Evolutionary conservation across 2,888 invertebrate genomes (phyloP).

Genomic region (Philopedon plagiatum): DNA sequence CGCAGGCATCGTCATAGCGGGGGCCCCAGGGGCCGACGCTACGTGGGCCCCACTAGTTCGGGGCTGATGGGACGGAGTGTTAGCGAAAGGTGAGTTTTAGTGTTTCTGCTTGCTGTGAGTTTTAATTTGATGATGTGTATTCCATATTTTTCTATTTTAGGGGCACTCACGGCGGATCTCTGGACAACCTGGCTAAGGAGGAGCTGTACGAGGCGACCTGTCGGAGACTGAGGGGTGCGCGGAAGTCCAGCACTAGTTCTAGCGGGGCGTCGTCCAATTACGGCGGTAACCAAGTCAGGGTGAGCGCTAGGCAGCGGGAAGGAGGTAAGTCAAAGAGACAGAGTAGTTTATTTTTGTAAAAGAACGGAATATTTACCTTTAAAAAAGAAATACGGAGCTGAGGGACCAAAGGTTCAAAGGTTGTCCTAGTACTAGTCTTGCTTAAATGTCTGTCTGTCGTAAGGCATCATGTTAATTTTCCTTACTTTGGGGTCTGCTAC

Average conservation of each 20-base stretch:
- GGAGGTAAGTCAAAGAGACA: slow-evolving; percentile 70
- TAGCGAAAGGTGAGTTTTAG: slow-evolving; percentile 61
- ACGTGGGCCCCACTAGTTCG: slow-evolving; percentile 60
- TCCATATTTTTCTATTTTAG: slow-evolving; percentile 54
- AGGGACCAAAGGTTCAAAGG: no score
- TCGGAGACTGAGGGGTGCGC: slow-evolving; percentile 54
- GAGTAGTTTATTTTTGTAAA: no score
- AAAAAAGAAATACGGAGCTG: no score
- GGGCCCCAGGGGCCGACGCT: slow-evolving; percentile 64
- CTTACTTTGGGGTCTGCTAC: no score
- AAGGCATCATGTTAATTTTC: no score
- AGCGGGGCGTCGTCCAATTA: slow-evolving; percentile 42
- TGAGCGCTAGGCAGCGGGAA: slow-evolving; percentile 73
- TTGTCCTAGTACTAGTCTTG: no score
- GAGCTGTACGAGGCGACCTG: slow-evolving; percentile 63
- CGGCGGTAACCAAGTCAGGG: slow-evolving; percentile 61
- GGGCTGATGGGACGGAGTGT: slow-evolving; percentile 63
- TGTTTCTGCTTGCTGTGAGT: no score
- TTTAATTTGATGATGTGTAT: no score
- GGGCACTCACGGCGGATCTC: slow-evolving; percentile 72
- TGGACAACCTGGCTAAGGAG: slow-evolving; percentile 73
- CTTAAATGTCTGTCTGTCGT: no score
- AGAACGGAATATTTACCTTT: no score
- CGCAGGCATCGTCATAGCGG: slow-evolving; percentile 58
- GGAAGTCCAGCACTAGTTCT: slow-evolving; percentile 51